These are phyloP conservation scores for Argya squamiceps DNA, from an alignment of 2,797 vertebrate species.

Conservation along the genomic window DNA sequence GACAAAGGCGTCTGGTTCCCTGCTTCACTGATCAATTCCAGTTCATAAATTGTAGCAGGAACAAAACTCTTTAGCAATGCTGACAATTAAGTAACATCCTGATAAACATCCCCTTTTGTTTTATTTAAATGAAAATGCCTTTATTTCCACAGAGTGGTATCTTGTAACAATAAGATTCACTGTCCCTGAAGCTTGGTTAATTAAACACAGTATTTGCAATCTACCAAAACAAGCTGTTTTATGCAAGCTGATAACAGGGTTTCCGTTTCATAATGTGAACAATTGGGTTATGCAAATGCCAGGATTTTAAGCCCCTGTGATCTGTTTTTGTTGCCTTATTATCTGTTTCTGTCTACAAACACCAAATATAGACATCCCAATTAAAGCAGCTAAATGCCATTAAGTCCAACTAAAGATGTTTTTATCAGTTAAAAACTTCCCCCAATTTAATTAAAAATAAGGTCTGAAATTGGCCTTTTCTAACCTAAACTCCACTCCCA, in stretches of 20 bases:
- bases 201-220: constrained; percentile 69
- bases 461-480: not conserved
- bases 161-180: constrained; percentile 68
- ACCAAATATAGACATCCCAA: constrained; percentile 66
- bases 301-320: constrained; percentile 59
- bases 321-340: constrained; percentile 64
- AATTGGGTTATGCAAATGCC: constrained; percentile 65
- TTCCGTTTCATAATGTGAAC: constrained; percentile 70
- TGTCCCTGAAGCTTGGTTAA: constrained; percentile 72
- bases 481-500: not conserved
- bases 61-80: constrained; percentile 55
- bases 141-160: constrained; percentile 58
- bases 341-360: constrained; percentile 62
- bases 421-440: constrained; percentile 63
- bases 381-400: constrained; percentile 65
- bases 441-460: constrained; percentile 62
- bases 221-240: constrained; percentile 71
- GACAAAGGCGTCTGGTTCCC: constrained; percentile 16
- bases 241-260: constrained; percentile 70
- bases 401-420: constrained; percentile 55
- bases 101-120: constrained; percentile 72
- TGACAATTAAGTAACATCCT: constrained; percentile 72
- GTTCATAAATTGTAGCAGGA: constrained; percentile 53
- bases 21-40: constrained; percentile 41
- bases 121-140: constrained; percentile 69